These are phyloP conservation scores for Andrena praecox DNA, from an alignment of 2,888 invertebrate genomes.

Conservation along the genomic window DNA sequence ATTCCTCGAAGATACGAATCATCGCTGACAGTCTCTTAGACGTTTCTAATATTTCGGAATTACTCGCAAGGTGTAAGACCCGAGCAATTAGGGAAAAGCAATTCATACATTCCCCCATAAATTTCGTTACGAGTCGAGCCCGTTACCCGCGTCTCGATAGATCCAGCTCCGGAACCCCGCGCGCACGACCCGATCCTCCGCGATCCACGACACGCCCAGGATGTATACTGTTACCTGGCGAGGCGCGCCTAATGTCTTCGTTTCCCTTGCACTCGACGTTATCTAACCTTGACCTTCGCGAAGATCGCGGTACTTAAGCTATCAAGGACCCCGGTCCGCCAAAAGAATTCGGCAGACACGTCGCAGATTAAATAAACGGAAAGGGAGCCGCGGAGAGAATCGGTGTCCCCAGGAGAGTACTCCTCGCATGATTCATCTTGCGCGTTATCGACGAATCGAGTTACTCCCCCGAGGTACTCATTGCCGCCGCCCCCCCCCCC, in stretches of 20 bases:
- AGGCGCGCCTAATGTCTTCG: constrained; percentile 1
- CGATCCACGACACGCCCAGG: constrained; percentile 28
- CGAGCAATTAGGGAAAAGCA: no score
- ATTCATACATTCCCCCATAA: no score
- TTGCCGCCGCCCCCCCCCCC: constrained; percentile 17
- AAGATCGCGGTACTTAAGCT: neutral
- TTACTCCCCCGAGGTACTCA: constrained; percentile 32
- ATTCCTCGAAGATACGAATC: no score
- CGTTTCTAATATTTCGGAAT: no score
- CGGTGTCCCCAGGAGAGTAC: constrained; percentile 14
- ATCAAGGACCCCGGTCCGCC: neutral
- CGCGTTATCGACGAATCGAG: constrained; percentile 33
- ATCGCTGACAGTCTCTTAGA: no score
- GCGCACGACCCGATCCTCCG: constrained; percentile 8
- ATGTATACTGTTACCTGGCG: constrained; percentile 15
- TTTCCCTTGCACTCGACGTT: neutral
- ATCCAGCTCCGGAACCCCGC: neutral
- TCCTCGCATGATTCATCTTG: constrained; percentile 35
- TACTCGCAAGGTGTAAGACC: no score
- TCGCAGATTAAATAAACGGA: neutral
- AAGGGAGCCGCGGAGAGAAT: neutral
- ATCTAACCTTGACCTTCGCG: constrained; percentile 1
- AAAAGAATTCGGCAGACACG: neutral
- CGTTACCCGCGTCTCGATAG: constrained; percentile 32
- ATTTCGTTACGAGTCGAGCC: neutral